Evolutionary conservation across 2,113 vertebrate species (phyloP).

Genomic region (Aegypius monachus): DNA sequence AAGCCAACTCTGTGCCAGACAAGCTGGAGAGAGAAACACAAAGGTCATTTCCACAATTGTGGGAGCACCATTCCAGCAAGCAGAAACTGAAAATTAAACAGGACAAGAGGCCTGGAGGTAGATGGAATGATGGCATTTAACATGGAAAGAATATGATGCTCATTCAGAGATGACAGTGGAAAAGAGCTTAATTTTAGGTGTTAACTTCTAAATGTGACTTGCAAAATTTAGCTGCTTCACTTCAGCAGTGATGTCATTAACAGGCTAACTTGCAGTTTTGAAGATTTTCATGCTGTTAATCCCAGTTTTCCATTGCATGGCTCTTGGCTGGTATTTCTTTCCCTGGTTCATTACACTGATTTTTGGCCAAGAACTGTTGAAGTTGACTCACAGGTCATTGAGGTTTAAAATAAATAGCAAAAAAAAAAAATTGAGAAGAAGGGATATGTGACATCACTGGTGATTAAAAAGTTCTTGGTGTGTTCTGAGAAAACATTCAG

Average conservation of each 20-base stretch:
- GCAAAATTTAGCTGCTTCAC: neutral
- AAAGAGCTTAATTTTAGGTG: neutral
- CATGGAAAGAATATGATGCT: neutral
- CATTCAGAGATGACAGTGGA: neutral
- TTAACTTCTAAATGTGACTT: conserved; percentile 15
- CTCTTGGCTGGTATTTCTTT: conserved; percentile 45
- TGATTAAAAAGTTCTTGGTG: conserved; percentile 13
- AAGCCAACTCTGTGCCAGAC: neutral
- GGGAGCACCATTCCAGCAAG: neutral
- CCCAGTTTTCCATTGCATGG: conserved; percentile 18
- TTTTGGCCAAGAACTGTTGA: conserved; percentile 33
- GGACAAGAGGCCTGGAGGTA: neutral
- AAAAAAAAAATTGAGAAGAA: neutral
- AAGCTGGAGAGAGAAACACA: neutral
- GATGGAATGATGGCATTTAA: neutral
- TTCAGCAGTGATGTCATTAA: conserved; percentile 35
- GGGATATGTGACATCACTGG: conserved; percentile 40
- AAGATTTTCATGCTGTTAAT: conserved; percentile 28
- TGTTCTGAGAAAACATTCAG: conserved; percentile 32
- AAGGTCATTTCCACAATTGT: neutral
- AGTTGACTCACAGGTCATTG: conserved; percentile 62
- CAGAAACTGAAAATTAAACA: neutral
- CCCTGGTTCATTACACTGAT: conserved; percentile 1
- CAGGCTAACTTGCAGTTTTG: neutral
- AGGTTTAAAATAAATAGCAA: conserved; percentile 52